Conservation (phyloP, 2,797 vertebrate species). For the Meriones psammophilus region DNA sequence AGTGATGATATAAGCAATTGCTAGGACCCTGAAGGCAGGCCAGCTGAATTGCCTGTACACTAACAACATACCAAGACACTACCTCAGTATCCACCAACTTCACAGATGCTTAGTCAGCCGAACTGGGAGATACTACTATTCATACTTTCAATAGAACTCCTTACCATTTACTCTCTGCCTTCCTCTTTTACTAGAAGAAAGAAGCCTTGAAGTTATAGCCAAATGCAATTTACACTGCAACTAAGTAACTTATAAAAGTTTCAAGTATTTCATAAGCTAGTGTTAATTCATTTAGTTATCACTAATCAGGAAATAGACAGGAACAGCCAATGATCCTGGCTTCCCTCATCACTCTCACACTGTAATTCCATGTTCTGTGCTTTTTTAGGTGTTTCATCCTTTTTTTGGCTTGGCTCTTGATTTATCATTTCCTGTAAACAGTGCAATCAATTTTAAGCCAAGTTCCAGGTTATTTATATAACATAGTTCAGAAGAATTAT, state of each 20-base stretch:
- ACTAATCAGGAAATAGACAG: constrained; percentile 51
- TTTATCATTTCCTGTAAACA: constrained; percentile 76
- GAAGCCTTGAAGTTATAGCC: neutral
- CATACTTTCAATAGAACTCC: neutral
- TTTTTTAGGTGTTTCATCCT: constrained; percentile 25
- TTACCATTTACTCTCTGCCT: neutral
- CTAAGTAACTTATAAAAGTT: neutral
- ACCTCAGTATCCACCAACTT: neutral
- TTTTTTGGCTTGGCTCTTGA: constrained; percentile 55
- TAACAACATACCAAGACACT: neutral
- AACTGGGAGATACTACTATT: fast-evolving
- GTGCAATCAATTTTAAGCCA: constrained; percentile 69
- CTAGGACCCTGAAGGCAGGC: too few relatives aligned
- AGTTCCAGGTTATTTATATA: constrained; percentile 66
- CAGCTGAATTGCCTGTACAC: too few relatives aligned
- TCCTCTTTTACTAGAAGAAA: neutral
- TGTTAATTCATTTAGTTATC: constrained; percentile 36
- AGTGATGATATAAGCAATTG: too few relatives aligned
- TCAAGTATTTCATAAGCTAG: neutral
- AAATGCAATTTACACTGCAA: neutral
- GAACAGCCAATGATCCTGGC: constrained; percentile 27
- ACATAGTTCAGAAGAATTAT: constrained; percentile 65
- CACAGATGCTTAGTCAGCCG: neutral
- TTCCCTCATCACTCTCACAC: constrained; percentile 43
- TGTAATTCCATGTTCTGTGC: constrained; percentile 37